phyloP scores from a whole-genome alignment of 2,888 invertebrate species.

The Heliconius aoede region DNA sequence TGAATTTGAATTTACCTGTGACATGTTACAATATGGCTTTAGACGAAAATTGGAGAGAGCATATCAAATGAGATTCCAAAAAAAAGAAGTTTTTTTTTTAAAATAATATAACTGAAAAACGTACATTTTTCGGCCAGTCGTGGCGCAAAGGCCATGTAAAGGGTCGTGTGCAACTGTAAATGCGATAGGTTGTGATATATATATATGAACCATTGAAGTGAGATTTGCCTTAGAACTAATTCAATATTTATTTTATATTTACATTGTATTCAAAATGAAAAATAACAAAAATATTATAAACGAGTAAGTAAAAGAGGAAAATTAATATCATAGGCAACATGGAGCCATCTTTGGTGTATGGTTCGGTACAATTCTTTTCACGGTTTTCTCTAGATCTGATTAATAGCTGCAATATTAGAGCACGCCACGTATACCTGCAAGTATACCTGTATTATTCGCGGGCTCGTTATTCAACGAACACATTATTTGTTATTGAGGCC shows the following conservation, averaged over 20 bases:
- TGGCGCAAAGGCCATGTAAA: no score
- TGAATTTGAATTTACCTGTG: constrained; percentile 46
- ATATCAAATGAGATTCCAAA: constrained; percentile 10
- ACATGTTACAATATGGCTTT: constrained; percentile 31
- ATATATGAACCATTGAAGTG: no score
- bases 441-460: constrained; percentile 63
- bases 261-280: not conserved
- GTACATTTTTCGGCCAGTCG: not conserved
- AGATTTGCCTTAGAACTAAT: no score
- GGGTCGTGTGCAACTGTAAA: no score
- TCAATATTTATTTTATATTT: no score
- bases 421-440: constrained; percentile 64
- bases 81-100: not conserved
- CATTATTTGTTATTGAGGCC: constrained; percentile 52
- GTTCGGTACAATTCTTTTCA: constrained; percentile 64
- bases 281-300: not conserved
- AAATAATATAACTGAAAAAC: not conserved
- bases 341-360: constrained; percentile 10
- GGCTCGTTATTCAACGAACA: constrained; percentile 53
- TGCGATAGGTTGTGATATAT: no score
- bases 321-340: constrained; percentile 5
- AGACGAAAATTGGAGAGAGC: constrained; percentile 18
- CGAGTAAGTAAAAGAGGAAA: not conserved
- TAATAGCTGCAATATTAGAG: constrained; percentile 76
- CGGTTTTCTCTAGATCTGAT: constrained; percentile 64